Percentiles rank a stretch among this genome's conserved stretches.
These are phyloP conservation scores for Heliothis peltigera DNA, from an alignment of 2,888 invertebrate species.

Conservation along the genomic window DNA sequence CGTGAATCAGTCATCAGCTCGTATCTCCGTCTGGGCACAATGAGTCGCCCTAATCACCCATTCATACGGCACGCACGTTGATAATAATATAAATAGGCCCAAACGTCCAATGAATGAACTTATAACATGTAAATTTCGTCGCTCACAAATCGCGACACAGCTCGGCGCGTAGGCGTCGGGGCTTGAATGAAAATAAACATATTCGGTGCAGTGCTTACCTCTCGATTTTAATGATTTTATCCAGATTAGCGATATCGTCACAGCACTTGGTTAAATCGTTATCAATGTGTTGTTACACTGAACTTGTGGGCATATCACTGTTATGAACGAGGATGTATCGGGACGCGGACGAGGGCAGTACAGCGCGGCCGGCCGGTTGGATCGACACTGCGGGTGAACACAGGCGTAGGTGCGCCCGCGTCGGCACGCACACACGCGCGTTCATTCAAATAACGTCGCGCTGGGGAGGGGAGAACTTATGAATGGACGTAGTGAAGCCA, in stretches of 20 bases:
- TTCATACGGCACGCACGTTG: constrained; percentile 84
- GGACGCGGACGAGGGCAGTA: constrained; percentile 70
- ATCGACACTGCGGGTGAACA: constrained; percentile 74
- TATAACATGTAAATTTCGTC: constrained; percentile 89
- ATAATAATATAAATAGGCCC: constrained; percentile 86
- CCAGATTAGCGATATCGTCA: constrained; percentile 86
- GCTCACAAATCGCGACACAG: constrained; percentile 88
- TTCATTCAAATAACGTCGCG: constrained; percentile 79
- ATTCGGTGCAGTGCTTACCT: constrained; percentile 77
- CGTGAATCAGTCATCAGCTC: constrained; percentile 72
- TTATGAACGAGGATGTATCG: constrained; percentile 64
- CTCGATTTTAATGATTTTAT: constrained; percentile 86
- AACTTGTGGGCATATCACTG: constrained; percentile 82
- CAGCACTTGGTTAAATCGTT: constrained; percentile 77
- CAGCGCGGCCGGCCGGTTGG: constrained; percentile 75
- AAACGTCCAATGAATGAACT: constrained; percentile 86
- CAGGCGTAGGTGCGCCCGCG: constrained; percentile 80
- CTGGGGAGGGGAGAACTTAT: constrained; percentile 82
- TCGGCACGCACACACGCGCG: constrained; percentile 78
- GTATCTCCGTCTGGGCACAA: constrained; percentile 66
- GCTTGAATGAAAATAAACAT: constrained; percentile 88
- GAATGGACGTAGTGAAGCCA: constrained; percentile 88
- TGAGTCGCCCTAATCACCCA: constrained; percentile 80
- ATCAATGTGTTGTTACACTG: constrained; percentile 77
- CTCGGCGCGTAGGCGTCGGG: constrained; percentile 84